These are phyloP conservation scores for Nipponacmea schrenckii DNA, from an alignment of 2,888 invertebrate species.

Conservation along the genomic window DNA sequence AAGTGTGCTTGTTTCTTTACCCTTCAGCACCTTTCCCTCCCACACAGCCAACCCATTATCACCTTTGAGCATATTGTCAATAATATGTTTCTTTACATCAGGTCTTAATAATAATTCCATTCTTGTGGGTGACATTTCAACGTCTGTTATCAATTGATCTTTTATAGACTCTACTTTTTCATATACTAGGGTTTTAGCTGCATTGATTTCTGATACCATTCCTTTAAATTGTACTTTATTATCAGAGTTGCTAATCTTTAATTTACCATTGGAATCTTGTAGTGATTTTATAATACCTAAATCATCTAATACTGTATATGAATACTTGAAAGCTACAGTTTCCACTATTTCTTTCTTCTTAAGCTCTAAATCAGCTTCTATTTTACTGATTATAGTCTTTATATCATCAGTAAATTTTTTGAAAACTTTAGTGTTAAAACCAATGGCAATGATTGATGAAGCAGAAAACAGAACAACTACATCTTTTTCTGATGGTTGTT, in stretches of 20 bases:
- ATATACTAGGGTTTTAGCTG: constrained; percentile 12
- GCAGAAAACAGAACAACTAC: neutral
- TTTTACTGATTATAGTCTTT: neutral
- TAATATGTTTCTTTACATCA: neutral
- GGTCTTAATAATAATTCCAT: constrained; percentile 9
- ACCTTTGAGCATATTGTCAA: constrained; percentile 9
- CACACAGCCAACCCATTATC: constrained; percentile 12
- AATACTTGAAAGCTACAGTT: neutral
- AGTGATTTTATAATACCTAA: constrained; percentile 9
- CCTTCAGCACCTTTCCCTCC: constrained; percentile 1
- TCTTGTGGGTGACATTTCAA: constrained; percentile 3
- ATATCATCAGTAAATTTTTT: neutral
- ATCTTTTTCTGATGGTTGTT: neutral
- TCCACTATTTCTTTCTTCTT: constrained; percentile 15
- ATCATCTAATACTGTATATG: neutral
- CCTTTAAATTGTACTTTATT: constrained; percentile 11
- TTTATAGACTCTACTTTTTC: neutral
- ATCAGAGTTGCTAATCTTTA: neutral
- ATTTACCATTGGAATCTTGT: constrained; percentile 4
- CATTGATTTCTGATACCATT: constrained; percentile 14
- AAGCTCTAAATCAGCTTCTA: constrained; percentile 7
- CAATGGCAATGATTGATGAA: constrained; percentile 11
- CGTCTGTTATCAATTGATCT: neutral
- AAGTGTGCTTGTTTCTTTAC: neutral
- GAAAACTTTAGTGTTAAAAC: neutral